phyloP scores from a whole-genome alignment of 1,140 invertebrate species.

The Achatina immaculata region DNA sequence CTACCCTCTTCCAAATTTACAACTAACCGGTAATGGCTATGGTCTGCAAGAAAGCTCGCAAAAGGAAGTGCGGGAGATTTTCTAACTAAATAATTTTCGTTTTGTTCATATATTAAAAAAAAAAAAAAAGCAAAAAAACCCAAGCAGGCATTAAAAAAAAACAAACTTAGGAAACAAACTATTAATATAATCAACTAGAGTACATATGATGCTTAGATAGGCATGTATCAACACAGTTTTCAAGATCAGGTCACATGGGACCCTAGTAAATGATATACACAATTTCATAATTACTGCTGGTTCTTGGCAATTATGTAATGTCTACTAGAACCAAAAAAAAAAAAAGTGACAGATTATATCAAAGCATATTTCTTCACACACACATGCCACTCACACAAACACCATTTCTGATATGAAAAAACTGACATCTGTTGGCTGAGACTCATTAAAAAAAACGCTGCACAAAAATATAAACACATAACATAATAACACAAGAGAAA shows the following conservation, averaged over 20 bases:
- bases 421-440: background rate
- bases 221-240: background rate
- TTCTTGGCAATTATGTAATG: background rate
- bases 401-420: background rate
- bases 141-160: too few species aligned
- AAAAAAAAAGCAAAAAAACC: too few species aligned
- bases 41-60: too few species aligned
- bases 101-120: background rate
- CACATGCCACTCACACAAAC: background rate
- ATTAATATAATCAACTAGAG: background rate
- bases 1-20: too few species aligned
- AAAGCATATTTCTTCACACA: background rate
- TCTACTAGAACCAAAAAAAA: too few species aligned
- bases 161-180: background rate
- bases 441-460: background rate
- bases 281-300: too few species aligned
- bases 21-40: too few species aligned
- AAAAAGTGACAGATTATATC: background rate
- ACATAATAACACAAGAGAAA: background rate
- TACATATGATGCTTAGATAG: background rate
- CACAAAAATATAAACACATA: slow-evolving; percentile 10
- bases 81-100: background rate
- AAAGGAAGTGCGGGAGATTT: too few species aligned
- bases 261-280: too few species aligned
- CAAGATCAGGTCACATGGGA: too few species aligned